These are phyloP conservation scores for Mechanitis messenoides DNA, from an alignment of 2,888 invertebrate species.

Conservation along the genomic window DNA sequence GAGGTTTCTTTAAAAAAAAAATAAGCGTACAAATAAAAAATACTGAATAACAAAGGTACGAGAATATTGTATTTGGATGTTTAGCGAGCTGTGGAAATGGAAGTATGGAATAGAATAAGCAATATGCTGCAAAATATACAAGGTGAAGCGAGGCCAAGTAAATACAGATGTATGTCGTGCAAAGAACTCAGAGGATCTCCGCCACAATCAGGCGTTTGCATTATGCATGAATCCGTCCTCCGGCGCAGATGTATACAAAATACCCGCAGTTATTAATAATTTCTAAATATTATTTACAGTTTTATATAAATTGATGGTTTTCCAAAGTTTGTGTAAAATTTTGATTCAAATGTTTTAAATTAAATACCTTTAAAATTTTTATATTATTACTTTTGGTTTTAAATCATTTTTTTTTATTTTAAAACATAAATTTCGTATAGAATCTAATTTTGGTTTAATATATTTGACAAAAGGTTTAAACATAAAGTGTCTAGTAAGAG, in stretches of 20 bases:
- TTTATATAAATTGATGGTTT: too few species aligned
- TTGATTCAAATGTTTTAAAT: too few species aligned
- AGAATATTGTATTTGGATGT: slow-evolving; percentile 13
- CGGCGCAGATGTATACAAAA: slow-evolving; percentile 52
- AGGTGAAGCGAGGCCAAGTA: slow-evolving; percentile 38
- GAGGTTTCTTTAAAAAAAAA: too few species aligned
- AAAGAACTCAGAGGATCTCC: slow-evolving; percentile 51
- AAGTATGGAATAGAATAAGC: slow-evolving; percentile 23
- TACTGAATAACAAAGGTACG: background rate
- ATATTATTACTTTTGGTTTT: too few species aligned
- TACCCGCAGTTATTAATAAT: slow-evolving; percentile 33
- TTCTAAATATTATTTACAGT: slow-evolving; percentile 3
- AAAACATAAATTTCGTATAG: too few species aligned
- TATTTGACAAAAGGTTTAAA: too few species aligned
- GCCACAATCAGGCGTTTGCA: slow-evolving; percentile 69
- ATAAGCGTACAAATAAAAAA: too few species aligned
- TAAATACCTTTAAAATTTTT: too few species aligned
- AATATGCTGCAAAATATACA: slow-evolving; percentile 30
- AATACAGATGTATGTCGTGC: slow-evolving; percentile 57
- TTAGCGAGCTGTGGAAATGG: slow-evolving; percentile 4
- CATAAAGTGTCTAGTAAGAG: background rate
- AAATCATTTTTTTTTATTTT: too few species aligned
- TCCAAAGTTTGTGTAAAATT: too few species aligned
- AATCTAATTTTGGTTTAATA: too few species aligned
- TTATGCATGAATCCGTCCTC: slow-evolving; percentile 69